Base-by-base conservation (phyloP, 1,140 invertebrate species). In the Drosophila cardini region DNA sequence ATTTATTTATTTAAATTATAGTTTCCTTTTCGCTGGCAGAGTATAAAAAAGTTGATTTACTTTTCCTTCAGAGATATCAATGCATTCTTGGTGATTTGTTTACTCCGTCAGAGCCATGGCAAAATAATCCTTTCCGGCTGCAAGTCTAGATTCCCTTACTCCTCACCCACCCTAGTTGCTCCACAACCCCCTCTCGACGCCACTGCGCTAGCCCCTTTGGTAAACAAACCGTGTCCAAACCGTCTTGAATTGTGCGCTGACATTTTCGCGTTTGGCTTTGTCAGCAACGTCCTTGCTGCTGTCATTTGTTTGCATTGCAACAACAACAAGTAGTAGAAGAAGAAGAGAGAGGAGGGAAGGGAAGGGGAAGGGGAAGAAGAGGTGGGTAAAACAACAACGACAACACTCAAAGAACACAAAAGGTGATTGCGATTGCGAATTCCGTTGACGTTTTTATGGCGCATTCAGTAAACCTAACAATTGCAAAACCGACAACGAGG, bases 401-500 rank as follows among this genome's bases (percentile, higher is more conserved):
- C 76, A 71, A 86, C 81, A 81, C 82, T 86, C 82, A 81, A 86
- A 73, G 69, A 64, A 71, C 63, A 86, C 84, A 86, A 86, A 82
- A 86, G 83, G 83, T 86, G 83, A 86, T 86, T 86, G 83, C 84
- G 83, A 86, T 86, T 86, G 84, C 80, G 84, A 87, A 87, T 87
- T 87, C 84, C 80, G 84, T 87, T 89, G 84, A 87, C 83, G 84
- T 89, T 87, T 87, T 87, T 87, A 87, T 87, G 80, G 84, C 84
- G 84, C 84, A 87, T 87, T 87, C 84, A 84, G 80, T 67, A 89
- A 89, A 80, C 76, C 80, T 61, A 83, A 87, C 64, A 86, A 76
- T 72, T 69, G 63, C 56, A 43, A 60, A 61, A 71, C 61, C 74
- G 55, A 75, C 48, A 60, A 65, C 63, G 32, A 68, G 70, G 58